Percentiles rank a stretch among this genome's conserved stretches.
Conservation (phyloP, 2,797 vertebrate species). For the Fratercula arctica region DNA sequence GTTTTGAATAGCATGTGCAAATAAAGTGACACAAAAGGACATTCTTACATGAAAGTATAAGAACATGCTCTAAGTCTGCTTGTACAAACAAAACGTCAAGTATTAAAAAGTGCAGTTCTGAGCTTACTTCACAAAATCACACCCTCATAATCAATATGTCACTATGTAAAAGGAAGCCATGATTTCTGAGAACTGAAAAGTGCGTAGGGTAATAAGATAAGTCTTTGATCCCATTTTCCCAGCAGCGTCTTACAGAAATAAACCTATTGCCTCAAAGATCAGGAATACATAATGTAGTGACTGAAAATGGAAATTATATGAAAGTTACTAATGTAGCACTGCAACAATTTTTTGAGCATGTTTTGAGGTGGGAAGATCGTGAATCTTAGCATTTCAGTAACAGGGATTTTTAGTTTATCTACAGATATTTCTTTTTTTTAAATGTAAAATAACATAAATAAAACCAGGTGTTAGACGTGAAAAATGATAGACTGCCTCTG, state of each 20-base stretch:
- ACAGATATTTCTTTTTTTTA: too few species aligned
- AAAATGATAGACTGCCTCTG: not conserved
- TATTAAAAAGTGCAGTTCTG: not conserved
- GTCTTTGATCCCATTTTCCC: not conserved
- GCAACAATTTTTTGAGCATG: not conserved
- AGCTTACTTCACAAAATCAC: not conserved
- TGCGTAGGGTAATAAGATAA: not conserved
- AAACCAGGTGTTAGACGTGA: not conserved
- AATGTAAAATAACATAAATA: not conserved
- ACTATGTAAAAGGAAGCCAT: not conserved
- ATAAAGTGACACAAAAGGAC: not conserved
- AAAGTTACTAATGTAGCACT: not conserved
- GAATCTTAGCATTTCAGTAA: not conserved
- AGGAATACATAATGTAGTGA: not conserved
- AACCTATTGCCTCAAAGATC: not conserved
- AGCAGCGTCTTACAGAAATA: not conserved
- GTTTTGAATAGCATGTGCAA: not conserved
- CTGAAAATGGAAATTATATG: not conserved
- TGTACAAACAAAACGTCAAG: not conserved
- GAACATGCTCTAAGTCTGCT: not conserved
- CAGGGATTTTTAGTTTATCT: not conserved
- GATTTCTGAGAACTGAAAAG: not conserved
- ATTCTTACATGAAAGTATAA: not conserved
- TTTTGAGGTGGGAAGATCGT: not conserved
- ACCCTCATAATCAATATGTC: not conserved